Evolutionary conservation across 2,888 invertebrate genomes (phyloP), one percentile per base, ranked within the genome.

Genomic region (Macrosiphum euphorbiae): DNA sequence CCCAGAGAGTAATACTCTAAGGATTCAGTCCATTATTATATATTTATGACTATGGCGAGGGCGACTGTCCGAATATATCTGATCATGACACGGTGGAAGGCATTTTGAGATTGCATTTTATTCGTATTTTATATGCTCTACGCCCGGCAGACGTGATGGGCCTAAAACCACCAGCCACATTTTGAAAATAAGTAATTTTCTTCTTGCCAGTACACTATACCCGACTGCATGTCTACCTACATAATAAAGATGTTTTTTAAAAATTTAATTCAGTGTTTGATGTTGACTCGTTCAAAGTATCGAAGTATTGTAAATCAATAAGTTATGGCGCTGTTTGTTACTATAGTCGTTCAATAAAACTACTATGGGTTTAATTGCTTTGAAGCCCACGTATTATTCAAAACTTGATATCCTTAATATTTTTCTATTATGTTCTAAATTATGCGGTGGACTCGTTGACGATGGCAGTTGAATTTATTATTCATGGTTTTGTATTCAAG

Each of bases 1-100:
- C 93, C 93, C 90, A 50, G 85, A 35, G 93, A 93, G 84, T 90
- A 85, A 85, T 90, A 90, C 55, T 89, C 47, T 93, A 93, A 85
- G 93, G 93, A 93, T 93, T 93, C 93, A 84, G 58, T 85, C 93
- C 89, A 90, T 93, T 90, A 90, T 90, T 93, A 85, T 93, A 88
- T 89, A 89, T 93, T 93, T 93, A 93, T 85, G 93, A 89, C 84
- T 58, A 44, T 24, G 13, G 55, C 35, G 89, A 58, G 93, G 85
- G 90, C 41, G 93, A 58, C 85, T 61, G 85, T 93, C 88, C 58
- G 93, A 93, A 90, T 90, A 47, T 61, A 55, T 58, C 58, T 35
- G 58, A 87, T 87, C 85, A n/a, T n/a, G 44, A 91, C 84, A 44
- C n/a, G 35, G 28, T 52, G 47, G n/a, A 58, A 85, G 58, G 58